Conservation (phyloP, 2,113 vertebrate species). For the Dipodomys stephensi region DNA sequence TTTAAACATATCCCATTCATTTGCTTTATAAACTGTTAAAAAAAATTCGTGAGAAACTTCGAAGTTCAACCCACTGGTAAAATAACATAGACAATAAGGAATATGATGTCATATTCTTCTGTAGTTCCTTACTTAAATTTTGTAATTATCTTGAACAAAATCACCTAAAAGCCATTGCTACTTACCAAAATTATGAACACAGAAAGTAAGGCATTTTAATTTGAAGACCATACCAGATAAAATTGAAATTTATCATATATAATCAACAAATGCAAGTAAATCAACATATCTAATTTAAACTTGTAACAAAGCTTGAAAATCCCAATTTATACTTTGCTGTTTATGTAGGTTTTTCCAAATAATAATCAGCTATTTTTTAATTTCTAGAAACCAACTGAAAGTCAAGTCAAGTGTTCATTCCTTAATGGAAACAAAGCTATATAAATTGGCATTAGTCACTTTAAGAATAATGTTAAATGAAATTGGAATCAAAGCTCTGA, state of each 20-base stretch:
- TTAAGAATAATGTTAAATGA: conserved; percentile 19
- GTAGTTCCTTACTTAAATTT: conserved; percentile 2
- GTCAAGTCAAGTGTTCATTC: conserved; percentile 4
- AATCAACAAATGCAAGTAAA: conserved; percentile 37
- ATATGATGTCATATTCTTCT: background rate
- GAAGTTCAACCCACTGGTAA: background rate
- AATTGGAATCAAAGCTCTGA: conserved; percentile 45
- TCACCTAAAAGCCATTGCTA: conserved; percentile 29
- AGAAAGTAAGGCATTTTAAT: conserved; percentile 26
- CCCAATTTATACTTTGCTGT: background rate
- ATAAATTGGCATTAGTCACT: background rate
- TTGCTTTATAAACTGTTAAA: background rate
- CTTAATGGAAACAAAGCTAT: conserved; percentile 37
- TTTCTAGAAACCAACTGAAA: conserved; percentile 58
- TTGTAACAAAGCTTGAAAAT: conserved; percentile 10
- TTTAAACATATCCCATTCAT: background rate
- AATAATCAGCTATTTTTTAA: conserved; percentile 2
- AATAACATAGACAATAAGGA: conserved; percentile 32
- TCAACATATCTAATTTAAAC: conserved; percentile 35
- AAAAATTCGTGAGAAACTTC: background rate
- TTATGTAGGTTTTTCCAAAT: background rate
- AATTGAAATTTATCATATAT: conserved; percentile 20
- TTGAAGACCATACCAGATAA: background rate
- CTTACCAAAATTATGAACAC: conserved; percentile 32
- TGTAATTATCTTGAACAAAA: conserved; percentile 3